phyloP scores from a whole-genome alignment of 2,888 invertebrate genomes.

The Nemoura dubitans region DNA sequence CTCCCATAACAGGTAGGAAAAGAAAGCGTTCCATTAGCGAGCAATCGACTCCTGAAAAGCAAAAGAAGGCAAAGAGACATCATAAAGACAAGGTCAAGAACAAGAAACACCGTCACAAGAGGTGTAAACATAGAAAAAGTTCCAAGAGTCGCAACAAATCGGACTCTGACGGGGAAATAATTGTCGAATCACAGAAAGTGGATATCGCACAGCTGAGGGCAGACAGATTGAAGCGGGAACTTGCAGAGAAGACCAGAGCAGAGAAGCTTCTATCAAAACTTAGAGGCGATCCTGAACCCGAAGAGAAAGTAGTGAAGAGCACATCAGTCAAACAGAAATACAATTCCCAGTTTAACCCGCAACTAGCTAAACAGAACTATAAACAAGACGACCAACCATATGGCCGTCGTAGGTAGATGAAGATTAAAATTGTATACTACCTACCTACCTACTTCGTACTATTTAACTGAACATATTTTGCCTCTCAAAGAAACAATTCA shows the following conservation, averaged over 20 bases:
- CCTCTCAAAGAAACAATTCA: too few species aligned
- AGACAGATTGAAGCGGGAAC: constrained; percentile 83
- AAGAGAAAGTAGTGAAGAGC: constrained; percentile 54
- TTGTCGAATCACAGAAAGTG: constrained; percentile 50
- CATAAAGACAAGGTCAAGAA: not conserved
- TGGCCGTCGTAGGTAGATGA: not conserved
- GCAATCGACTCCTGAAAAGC: constrained; percentile 38
- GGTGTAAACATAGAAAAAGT: constrained; percentile 43
- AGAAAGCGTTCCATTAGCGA: constrained; percentile 46
- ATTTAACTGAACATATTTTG: too few species aligned
- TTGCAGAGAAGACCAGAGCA: constrained; percentile 76
- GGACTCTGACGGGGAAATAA: constrained; percentile 35
- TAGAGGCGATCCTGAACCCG: constrained; percentile 63
- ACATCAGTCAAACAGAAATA: constrained; percentile 77
- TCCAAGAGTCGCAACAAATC: constrained; percentile 2
- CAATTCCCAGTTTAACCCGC: constrained; percentile 96
- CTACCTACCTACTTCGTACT: too few species aligned
- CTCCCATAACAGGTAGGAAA: constrained; percentile 48
- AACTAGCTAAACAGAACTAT: constrained; percentile 82
- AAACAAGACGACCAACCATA: not conserved
- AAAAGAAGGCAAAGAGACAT: constrained; percentile 55
- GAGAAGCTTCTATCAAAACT: constrained; percentile 77
- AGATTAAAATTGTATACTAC: not conserved
- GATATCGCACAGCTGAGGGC: constrained; percentile 75
- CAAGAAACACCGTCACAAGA: constrained; percentile 39